These are phyloP conservation scores for Chlorops oryzae DNA, from an alignment of 1,140 invertebrate species.

Conservation along the genomic window DNA sequence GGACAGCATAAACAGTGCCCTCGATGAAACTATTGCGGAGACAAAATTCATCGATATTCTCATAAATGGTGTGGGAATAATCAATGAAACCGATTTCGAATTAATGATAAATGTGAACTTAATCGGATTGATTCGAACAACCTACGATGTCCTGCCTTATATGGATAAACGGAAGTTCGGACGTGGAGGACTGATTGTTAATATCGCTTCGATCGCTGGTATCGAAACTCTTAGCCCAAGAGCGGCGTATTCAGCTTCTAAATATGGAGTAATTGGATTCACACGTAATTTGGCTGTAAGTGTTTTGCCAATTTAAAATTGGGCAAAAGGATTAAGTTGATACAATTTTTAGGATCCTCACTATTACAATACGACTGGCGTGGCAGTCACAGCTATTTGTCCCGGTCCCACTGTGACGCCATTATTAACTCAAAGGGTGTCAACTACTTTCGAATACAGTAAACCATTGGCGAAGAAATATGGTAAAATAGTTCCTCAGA, in stretches of 20 bases:
- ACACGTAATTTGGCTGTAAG: slow-evolving; percentile 14
- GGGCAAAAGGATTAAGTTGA: background rate
- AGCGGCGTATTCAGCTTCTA: slow-evolving; percentile 15
- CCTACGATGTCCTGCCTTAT: slow-evolving; percentile 34
- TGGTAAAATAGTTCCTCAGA: slow-evolving; percentile 6
- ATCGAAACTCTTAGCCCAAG: slow-evolving; percentile 10
- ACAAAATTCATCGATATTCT: slow-evolving; percentile 37
- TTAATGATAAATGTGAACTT: slow-evolving; percentile 43
- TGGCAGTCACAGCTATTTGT: slow-evolving; percentile 13
- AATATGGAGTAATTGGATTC: slow-evolving; percentile 17
- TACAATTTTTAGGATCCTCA: slow-evolving; percentile 9
- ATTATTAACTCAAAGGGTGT: slow-evolving; percentile 7
- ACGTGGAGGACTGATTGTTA: slow-evolving; percentile 58
- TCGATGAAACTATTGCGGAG: slow-evolving; percentile 30
- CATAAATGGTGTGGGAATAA: slow-evolving; percentile 41
- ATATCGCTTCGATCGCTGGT: slow-evolving; percentile 54
- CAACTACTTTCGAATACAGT: slow-evolving; percentile 16
- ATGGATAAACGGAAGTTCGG: slow-evolving; percentile 58
- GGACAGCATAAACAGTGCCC: slow-evolving; percentile 23
- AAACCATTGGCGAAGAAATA: slow-evolving; percentile 8
- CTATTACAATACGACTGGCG: slow-evolving; percentile 12
- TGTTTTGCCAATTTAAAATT: no score
- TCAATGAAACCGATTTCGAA: slow-evolving; percentile 37
- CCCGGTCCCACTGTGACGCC: slow-evolving; percentile 14
- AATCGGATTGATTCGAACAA: slow-evolving; percentile 39